Percentiles rank a stretch among this genome's conserved stretches.
Conservation (phyloP, 2,113 vertebrate species). For the Aphyosemion australe region DNA sequence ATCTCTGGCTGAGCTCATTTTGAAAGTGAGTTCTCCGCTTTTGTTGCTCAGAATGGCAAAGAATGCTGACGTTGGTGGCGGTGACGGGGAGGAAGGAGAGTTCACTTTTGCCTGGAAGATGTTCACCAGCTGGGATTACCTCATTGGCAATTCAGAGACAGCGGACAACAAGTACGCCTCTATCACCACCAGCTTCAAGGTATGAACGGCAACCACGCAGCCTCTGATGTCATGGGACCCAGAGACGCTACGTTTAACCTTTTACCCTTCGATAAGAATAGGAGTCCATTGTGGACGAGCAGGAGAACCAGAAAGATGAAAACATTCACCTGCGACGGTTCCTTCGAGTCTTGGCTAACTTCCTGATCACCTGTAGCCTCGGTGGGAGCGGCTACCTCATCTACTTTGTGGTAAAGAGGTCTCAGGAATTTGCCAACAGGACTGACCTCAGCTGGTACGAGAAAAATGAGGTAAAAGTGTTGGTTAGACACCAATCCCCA, state of each 20-base stretch:
- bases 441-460: slow-evolving; percentile 94
- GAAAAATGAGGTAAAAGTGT: slow-evolving; percentile 91
- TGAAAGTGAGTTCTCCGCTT: background rate
- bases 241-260: background rate
- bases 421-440: slow-evolving; percentile 91
- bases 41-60: slow-evolving; percentile 88
- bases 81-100: slow-evolving; percentile 87
- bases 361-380: slow-evolving; percentile 92
- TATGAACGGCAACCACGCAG: slow-evolving; percentile 56
- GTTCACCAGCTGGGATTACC: slow-evolving; percentile 99
- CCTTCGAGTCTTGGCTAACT: slow-evolving; percentile 90
- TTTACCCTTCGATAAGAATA: slow-evolving; percentile 55
- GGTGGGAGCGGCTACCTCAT: slow-evolving; percentile 98
- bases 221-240: background rate
- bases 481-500: background rate
- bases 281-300: slow-evolving; percentile 98
- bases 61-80: slow-evolving; percentile 88
- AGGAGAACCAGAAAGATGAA: slow-evolving; percentile 98
- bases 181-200: slow-evolving; percentile 99
- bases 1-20: background rate
- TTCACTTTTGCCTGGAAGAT: slow-evolving; percentile 98
- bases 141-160: slow-evolving; percentile 96
- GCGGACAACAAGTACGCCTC: slow-evolving; percentile 97
- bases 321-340: slow-evolving; percentile 95
- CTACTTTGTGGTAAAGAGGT: slow-evolving; percentile 96